Evolutionary conservation across 2,113 vertebrate species (phyloP).

Genomic region (Myotis lucifugus): DNA sequence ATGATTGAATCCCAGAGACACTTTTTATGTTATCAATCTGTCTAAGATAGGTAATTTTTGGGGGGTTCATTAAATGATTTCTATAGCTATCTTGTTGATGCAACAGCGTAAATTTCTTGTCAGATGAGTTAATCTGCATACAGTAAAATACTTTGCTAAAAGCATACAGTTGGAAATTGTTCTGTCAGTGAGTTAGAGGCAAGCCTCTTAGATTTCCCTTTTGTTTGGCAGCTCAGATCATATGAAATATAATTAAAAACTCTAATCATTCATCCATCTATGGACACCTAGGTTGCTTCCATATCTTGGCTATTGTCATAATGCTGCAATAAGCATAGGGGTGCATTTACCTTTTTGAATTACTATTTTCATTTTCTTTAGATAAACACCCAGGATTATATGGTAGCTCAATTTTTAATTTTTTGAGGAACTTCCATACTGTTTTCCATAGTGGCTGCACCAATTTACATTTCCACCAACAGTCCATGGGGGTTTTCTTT

Average conservation of each 20-base stretch:
- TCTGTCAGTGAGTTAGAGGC: constrained; percentile 16
- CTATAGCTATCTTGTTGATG: constrained; percentile 3
- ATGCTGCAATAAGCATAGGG: not conserved
- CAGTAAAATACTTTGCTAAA: not conserved
- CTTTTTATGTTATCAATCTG: too few relatives aligned
- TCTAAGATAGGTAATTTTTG: not conserved
- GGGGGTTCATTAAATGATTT: constrained; percentile 3
- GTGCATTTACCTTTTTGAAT: not conserved
- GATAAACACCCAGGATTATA: not conserved
- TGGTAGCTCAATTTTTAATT: not conserved
- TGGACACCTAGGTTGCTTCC: not conserved
- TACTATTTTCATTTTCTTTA: not conserved
- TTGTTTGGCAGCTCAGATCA: constrained; percentile 30
- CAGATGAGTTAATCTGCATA: constrained; percentile 35
- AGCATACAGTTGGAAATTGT: constrained; percentile 50
- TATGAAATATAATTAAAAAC: constrained; percentile 51
- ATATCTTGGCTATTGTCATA: not conserved
- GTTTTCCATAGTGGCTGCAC: too few relatives aligned
- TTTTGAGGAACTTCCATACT: not conserved
- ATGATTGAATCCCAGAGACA: not conserved
- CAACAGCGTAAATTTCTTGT: not conserved
- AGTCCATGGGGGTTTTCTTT: not conserved
- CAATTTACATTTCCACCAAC: not conserved
- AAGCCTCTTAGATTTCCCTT: constrained; percentile 45
- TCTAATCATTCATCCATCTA: not conserved